Conservation (phyloP, 1,140 invertebrate genomes). For the Dendrolimus kikuchii region DNA sequence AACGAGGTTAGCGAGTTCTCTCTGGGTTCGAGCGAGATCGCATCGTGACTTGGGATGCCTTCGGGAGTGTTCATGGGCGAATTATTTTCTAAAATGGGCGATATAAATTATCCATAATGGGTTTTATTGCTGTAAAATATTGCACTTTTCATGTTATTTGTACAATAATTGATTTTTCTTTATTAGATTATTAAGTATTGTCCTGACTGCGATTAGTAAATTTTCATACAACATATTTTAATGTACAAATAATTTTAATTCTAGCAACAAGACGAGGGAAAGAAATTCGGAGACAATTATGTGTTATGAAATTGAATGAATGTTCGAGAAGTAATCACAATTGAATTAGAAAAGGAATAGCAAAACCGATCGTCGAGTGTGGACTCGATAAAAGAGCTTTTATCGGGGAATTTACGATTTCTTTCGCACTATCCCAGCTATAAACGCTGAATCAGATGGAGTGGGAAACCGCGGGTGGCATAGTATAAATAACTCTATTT, state of each 20-base stretch:
- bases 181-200: too few relatives aligned
- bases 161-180: too few relatives aligned
- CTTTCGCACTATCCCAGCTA: conserved; percentile 48
- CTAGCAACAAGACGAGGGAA: too few relatives aligned
- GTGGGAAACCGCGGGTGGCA: conserved; percentile 47
- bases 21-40: conserved; percentile 23
- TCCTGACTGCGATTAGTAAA: too few relatives aligned
- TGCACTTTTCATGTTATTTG: conserved; percentile 2
- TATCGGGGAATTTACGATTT: conserved; percentile 58
- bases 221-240: too few relatives aligned
- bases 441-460: conserved; percentile 59
- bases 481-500: conserved; percentile 44
- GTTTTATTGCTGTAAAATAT: conserved; percentile 47
- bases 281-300: too few relatives aligned
- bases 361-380: conserved; percentile 48
- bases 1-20: conserved; percentile 49
- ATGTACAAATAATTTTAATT: too few relatives aligned
- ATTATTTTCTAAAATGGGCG: conserved; percentile 49
- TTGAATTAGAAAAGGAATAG: conserved; percentile 39
- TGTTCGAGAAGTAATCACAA: conserved; percentile 9
- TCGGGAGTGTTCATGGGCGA: conserved; percentile 44
- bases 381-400: conserved; percentile 45
- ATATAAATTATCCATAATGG: conserved; percentile 51
- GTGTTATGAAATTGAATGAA: too few relatives aligned
- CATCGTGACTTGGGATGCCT: conserved; percentile 44